These are phyloP conservation scores for Pangasius macronema DNA, from an alignment of 2,797 vertebrate genomes.

Conservation along the genomic window DNA sequence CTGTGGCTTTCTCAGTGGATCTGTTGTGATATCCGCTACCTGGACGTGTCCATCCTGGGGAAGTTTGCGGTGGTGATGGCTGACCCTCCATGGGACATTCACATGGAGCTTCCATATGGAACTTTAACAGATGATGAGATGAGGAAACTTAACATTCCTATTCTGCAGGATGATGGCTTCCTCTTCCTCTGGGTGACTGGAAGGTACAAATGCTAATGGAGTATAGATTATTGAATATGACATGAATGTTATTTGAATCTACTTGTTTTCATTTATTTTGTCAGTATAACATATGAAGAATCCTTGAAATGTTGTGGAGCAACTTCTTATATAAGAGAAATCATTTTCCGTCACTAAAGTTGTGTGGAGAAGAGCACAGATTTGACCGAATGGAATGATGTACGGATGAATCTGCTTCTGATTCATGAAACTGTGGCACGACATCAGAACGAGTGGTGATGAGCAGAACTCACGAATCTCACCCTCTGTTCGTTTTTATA, in stretches of 20 bases:
- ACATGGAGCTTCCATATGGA: slow-evolving; percentile 96
- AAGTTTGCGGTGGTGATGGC: slow-evolving; percentile 97
- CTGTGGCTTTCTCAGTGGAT: slow-evolving; percentile 74
- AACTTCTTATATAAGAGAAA: neutral
- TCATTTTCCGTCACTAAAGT: neutral
- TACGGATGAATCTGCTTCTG: neutral
- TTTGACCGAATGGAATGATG: neutral
- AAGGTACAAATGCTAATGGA: slow-evolving; percentile 70
- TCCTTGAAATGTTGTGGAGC: neutral
- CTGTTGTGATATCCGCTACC: slow-evolving; percentile 90
- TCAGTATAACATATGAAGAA: neutral
- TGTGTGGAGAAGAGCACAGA: neutral
- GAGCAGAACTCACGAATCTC: neutral
- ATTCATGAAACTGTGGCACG: neutral
- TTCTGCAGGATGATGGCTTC: slow-evolving; percentile 92
- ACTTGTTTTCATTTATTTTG: neutral
- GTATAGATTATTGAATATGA: neutral
- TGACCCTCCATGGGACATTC: slow-evolving; percentile 96
- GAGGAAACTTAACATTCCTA: slow-evolving; percentile 92
- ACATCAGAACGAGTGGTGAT: neutral
- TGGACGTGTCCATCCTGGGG: slow-evolving; percentile 92
- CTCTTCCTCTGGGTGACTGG: slow-evolving; percentile 96
- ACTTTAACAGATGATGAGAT: slow-evolving; percentile 94
- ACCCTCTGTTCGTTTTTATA: neutral
- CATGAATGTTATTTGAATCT: neutral